A percentile compares a stretch with the other conserved stretches of the same genome.
Evolutionary conservation across 2,888 invertebrate species (phyloP).

Genomic region (Subacronicta megacephala): DNA sequence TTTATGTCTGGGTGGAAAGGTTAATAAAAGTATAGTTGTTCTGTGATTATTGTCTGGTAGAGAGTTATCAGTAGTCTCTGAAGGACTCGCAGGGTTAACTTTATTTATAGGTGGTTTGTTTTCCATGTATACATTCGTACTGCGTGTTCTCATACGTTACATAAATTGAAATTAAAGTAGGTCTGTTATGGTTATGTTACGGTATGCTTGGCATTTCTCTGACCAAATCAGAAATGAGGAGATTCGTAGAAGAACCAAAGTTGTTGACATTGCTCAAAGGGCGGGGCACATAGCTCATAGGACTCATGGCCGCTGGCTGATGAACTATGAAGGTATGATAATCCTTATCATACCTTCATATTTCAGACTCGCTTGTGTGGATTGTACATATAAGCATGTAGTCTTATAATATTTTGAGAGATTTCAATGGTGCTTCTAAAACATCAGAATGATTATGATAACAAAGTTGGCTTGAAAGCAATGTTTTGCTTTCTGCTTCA

Average conservation of each 20-base stretch:
- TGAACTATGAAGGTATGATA: too few species aligned
- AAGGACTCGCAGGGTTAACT: constrained; percentile 32
- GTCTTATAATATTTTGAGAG: not conserved
- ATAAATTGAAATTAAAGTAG: constrained; percentile 14
- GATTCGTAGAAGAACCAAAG: too few species aligned
- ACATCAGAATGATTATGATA: not conserved
- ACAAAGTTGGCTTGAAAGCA: not conserved
- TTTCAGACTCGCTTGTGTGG: too few species aligned
- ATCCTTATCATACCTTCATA: too few species aligned
- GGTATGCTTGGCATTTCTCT: too few species aligned
- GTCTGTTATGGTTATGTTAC: too few species aligned
- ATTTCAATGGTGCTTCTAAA: not conserved
- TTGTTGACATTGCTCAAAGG: too few species aligned
- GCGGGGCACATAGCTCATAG: too few species aligned
- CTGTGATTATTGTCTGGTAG: constrained; percentile 10
- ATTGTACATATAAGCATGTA: too few species aligned
- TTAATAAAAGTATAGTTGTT: constrained; percentile 11
- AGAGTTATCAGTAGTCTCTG: constrained; percentile 17
- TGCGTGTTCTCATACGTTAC: constrained; percentile 7
- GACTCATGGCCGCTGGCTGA: too few species aligned
- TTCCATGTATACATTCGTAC: constrained; percentile 7
- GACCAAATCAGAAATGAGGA: too few species aligned
- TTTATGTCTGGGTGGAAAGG: constrained; percentile 25
- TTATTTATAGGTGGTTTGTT: constrained; percentile 16
- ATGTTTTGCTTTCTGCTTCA: not conserved